phyloP scores from a whole-genome alignment of 2,113 vertebrate genomes.

The Synodontis membranacea region DNA sequence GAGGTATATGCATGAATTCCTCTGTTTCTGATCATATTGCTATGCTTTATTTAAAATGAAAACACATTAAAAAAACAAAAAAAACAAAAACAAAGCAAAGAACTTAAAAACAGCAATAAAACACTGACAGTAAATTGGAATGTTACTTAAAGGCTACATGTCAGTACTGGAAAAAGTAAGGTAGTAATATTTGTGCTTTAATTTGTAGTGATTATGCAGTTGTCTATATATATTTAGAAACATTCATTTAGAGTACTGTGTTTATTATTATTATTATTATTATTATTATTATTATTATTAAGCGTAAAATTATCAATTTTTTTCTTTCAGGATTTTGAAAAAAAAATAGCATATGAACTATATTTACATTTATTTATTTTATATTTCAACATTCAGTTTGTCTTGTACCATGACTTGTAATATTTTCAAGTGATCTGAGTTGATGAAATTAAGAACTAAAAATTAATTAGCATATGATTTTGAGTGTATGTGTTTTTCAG shows the following conservation, averaged over 20 bases:
- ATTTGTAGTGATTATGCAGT: background rate
- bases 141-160: background rate
- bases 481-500: background rate
- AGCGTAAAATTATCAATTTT: background rate
- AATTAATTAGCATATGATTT: background rate
- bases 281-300: background rate
- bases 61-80: background rate
- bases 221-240: background rate
- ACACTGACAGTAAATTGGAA: background rate
- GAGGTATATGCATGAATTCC: slow-evolving; percentile 33
- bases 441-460: background rate
- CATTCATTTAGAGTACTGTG: background rate
- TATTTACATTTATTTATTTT: background rate
- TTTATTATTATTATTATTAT: background rate
- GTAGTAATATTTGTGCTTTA: slow-evolving; percentile 10
- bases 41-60: slow-evolving; percentile 9
- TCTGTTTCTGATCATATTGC: background rate
- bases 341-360: background rate
- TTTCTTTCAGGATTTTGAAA: background rate
- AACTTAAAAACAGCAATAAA: background rate
- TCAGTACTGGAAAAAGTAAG: background rate
- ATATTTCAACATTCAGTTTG: slow-evolving; percentile 11
- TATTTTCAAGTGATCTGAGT: background rate
- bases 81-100: too few relatives aligned
- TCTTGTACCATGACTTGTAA: background rate